These are phyloP conservation scores for Phengaris alcon DNA, from an alignment of 2,888 invertebrate species.

Conservation along the genomic window DNA sequence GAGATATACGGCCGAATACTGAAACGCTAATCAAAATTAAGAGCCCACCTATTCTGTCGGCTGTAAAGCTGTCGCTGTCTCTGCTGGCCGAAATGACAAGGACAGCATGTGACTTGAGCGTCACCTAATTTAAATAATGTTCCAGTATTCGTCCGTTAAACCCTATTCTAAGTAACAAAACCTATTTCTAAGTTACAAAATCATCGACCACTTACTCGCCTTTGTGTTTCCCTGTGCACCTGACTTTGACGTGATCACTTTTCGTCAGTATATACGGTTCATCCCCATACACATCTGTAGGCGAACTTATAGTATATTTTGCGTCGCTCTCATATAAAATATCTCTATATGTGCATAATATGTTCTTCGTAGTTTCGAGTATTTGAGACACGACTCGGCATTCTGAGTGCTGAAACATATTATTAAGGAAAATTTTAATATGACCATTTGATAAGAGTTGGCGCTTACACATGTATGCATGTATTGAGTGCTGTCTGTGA, in stretches of 20 bases:
- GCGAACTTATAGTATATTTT: slow-evolving; percentile 73
- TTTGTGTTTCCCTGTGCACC: slow-evolving; percentile 68
- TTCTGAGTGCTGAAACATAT: slow-evolving; percentile 69
- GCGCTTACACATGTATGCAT: too few relatives aligned
- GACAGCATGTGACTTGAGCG: too few relatives aligned
- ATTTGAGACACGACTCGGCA: slow-evolving; percentile 58
- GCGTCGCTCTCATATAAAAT: slow-evolving; percentile 84
- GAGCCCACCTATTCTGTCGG: too few relatives aligned
- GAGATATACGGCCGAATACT: too few relatives aligned
- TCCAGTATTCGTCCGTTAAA: too few relatives aligned
- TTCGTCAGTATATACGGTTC: slow-evolving; percentile 37
- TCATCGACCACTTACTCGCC: slow-evolving; percentile 43
- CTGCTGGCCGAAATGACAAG: too few relatives aligned
- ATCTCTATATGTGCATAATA: slow-evolving; percentile 82
- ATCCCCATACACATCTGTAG: slow-evolving; percentile 51
- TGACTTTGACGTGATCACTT: slow-evolving; percentile 69
- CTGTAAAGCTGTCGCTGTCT: too few relatives aligned
- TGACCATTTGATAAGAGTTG: too few relatives aligned
- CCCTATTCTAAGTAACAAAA: neutral
- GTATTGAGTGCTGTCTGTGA: too few relatives aligned
- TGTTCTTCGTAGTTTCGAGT: slow-evolving; percentile 49
- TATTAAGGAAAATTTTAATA: too few relatives aligned
- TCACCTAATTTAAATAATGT: too few relatives aligned
- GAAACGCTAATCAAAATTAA: too few relatives aligned
- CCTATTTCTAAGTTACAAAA: neutral